Evolutionary conservation across 1,140 invertebrate genomes (phyloP), one percentile per base, ranked within the genome.

Genomic region (Olivierus martensii): DNA sequence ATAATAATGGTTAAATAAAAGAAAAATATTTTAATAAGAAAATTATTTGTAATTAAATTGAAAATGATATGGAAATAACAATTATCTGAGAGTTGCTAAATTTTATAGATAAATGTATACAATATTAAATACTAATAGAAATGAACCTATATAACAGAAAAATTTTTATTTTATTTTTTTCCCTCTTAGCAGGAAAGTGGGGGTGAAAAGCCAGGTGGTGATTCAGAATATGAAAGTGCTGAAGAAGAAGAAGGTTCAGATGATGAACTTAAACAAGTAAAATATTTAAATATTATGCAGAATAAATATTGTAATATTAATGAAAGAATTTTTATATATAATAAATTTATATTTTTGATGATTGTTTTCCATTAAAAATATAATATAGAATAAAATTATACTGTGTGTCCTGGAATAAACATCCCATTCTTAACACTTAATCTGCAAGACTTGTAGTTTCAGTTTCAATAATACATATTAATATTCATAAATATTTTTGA

Each of bases 161-260:
- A 51, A 39, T 51, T 22, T 41, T 43, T 6, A 18, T 51, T 3
- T 51, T 38, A 10, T 44, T 18, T 9, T 52, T 37, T 3, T 21
- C 9, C 34, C 11, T 6, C 17, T 35, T 22, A 37, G 46, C 18
- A 54, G 47, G 47, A 50, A 51, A 51, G 49, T 39, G 38, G 56
- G 52, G 42, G 17, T 38, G 51, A 35, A 41, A 50, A 53, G 45
- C 46, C 45, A 21, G 57, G 51, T 35, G 56, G 60, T 38, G 52
- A 48, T 21, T 64, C 63, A 34, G 63, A 64, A 39, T 63, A 64
- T 57, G 63, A 63, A 53, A 64, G 63, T 61, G 59, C 61, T 12
- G 51, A 60, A 43, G 61, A 64, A 51, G 61, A 63, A 35, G 54
- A 49, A n/a, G 47, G 47, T 17, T 41, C 54, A 18, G 52, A 38